Evolutionary conservation across 2,888 invertebrate species (phyloP), one percentile per base, ranked within the genome.

Genomic region (Germaria angustata): DNA sequence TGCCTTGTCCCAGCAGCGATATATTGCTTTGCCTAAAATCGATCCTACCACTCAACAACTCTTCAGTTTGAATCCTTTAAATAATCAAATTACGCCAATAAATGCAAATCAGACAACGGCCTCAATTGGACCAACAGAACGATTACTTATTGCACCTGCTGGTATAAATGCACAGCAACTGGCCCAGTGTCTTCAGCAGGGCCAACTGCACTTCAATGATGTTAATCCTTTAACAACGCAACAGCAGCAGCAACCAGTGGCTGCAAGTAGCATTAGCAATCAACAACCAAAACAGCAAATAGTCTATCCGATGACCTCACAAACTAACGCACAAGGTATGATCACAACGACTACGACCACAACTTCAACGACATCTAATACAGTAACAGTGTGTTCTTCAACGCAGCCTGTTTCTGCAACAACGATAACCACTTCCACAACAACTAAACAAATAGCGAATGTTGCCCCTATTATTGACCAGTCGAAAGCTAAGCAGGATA

Each of bases 131-230:
- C 90, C 91, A n/a, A 88, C 91, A 85, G 91, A 91, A 81, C 87
- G 91, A 2, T 73, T 91, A 36, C 81, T 91, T 20, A 91, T 91
- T 39, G 92, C 91, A 1, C 91, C 91, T 0, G 90, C 90, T 1
- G 91, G 91, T 11, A 91, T 91, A 8, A 91, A 91, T 87, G 91
- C 91, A 0, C 91, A 92, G 77, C 92, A 91, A 83, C 69, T 91
- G 81, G 90, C 91, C 0, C 90, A 91, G 72, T 91, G 91, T 76
- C 81, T 91, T 73, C 89, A 90, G 22, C 88, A 91, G 80, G 91
- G 91, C 0, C 91, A 91, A 82, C 88, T 91, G 34, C 91, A 91
- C 71, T 92, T 92, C 41, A 91, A 91, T 84, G 91, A 91, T 83
- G 89, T 91, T 8, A 91, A 91, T 77, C 88, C 89, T 0, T 73